Evolutionary conservation across 2,888 invertebrate genomes (phyloP).

Genomic region (Cremastobaeus sp.): DNA sequence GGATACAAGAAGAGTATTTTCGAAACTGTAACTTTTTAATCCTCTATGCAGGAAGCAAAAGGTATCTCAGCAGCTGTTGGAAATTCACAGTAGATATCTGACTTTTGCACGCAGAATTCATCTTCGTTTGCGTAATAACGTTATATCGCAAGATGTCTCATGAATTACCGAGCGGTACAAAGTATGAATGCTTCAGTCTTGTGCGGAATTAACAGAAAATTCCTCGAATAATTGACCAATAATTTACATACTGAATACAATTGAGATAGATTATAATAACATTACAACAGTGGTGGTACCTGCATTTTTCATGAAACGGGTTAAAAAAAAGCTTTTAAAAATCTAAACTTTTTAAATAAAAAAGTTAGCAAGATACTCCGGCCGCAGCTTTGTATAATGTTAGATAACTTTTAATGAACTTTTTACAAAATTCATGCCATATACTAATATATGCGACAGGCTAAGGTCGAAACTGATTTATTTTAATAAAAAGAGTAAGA

Average conservation of each 20-base stretch:
- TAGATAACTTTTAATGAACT: too few relatives aligned
- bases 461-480: too few relatives aligned
- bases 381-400: too few relatives aligned
- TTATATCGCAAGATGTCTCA: slow-evolving; percentile 56
- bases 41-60: slow-evolving; percentile 49
- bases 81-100: slow-evolving; percentile 50
- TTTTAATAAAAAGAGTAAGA: too few relatives aligned
- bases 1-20: slow-evolving; percentile 47
- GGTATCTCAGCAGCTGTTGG: slow-evolving; percentile 44
- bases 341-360: too few relatives aligned
- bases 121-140: slow-evolving; percentile 58
- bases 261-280: background rate
- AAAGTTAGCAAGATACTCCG: too few relatives aligned
- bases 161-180: slow-evolving; percentile 53
- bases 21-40: slow-evolving; percentile 54
- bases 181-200: slow-evolving; percentile 56
- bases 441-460: too few relatives aligned
- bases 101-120: slow-evolving; percentile 50
- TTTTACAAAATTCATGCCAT: too few relatives aligned
- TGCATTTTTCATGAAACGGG: slow-evolving; percentile 36
- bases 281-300: slow-evolving; percentile 37
- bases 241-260: slow-evolving; percentile 52
- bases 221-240: slow-evolving; percentile 55
- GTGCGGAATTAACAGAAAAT: slow-evolving; percentile 56
- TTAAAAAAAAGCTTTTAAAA: too few relatives aligned